These are phyloP conservation scores for Chrysochloris asiatica DNA, from an alignment of 2,113 vertebrate species.

Conservation along the genomic window DNA sequence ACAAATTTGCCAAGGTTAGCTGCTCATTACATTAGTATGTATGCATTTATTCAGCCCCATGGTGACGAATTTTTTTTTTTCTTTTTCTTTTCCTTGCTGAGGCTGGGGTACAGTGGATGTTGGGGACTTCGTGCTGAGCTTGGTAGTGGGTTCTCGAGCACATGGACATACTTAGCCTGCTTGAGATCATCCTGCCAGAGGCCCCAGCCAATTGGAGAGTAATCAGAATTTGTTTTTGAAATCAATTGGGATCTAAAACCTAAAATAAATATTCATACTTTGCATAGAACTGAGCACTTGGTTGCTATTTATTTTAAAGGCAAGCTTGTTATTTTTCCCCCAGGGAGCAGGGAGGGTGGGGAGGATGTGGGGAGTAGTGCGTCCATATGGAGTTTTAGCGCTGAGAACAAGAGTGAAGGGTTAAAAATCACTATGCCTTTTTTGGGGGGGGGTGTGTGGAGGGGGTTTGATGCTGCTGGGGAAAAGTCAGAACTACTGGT, in stretches of 20 bases:
- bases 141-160: conserved; percentile 74
- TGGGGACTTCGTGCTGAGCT: conserved; percentile 81
- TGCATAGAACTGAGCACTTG: conserved; percentile 81
- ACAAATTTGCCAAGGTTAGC: conserved; percentile 82
- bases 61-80: conserved; percentile 80
- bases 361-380: no score
- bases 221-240: conserved; percentile 80
- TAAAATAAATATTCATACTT: conserved; percentile 86
- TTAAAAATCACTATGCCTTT: conserved; percentile 44
- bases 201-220: conserved; percentile 67
- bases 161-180: conserved; percentile 77
- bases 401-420: conserved; percentile 34
- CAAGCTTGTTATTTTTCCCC: conserved; percentile 28
- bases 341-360: not conserved
- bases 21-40: conserved; percentile 82
- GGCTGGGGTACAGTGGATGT: conserved; percentile 75
- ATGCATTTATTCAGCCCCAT: conserved; percentile 80
- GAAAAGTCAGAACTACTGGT: conserved; percentile 43
- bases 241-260: conserved; percentile 83
- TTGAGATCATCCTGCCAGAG: conserved; percentile 54
- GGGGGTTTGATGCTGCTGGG: conserved; percentile 62
- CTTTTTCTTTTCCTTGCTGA: conserved; percentile 72
- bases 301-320: conserved; percentile 80
- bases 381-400: conserved; percentile 43
- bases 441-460: no score